Conservation (phyloP, 2,797 vertebrate genomes). For the Galaxias olidus region DNA sequence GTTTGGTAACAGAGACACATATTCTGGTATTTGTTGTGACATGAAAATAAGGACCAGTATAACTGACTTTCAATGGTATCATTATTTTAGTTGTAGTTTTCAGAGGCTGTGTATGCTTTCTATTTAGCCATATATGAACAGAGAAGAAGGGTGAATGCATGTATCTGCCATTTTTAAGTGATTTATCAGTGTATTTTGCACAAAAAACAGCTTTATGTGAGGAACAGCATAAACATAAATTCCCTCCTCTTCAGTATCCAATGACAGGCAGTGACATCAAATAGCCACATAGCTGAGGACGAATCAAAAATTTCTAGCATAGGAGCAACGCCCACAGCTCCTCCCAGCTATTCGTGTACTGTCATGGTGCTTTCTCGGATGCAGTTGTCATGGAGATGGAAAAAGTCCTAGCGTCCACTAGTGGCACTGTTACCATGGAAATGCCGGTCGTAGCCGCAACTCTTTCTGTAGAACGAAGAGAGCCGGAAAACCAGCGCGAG, state of each 20-base stretch:
- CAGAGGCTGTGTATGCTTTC: too few relatives aligned
- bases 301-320: conserved; percentile 65
- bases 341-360: conserved; percentile 54
- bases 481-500: conserved; percentile 45
- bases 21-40: conserved; percentile 49
- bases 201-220: not conserved
- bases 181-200: too few relatives aligned
- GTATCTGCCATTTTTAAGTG: too few relatives aligned
- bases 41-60: conserved; percentile 51
- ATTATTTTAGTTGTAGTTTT: too few relatives aligned
- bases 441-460: conserved; percentile 67
- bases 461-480: conserved; percentile 42
- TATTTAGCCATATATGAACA: too few relatives aligned
- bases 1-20: conserved; percentile 38
- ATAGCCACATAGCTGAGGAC: conserved; percentile 65
- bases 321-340: conserved; percentile 53
- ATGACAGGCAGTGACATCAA: conserved; percentile 59
- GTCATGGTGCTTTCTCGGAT: conserved; percentile 58
- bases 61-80: too few relatives aligned
- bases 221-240: conserved; percentile 37
- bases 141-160: too few relatives aligned
- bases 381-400: conserved; percentile 92
- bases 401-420: conserved; percentile 65
- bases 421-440: conserved; percentile 85
- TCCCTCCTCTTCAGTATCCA: conserved; percentile 37